phyloP scores from a whole-genome alignment of 2,888 invertebrate species.

The Lobophora halterata region DNA sequence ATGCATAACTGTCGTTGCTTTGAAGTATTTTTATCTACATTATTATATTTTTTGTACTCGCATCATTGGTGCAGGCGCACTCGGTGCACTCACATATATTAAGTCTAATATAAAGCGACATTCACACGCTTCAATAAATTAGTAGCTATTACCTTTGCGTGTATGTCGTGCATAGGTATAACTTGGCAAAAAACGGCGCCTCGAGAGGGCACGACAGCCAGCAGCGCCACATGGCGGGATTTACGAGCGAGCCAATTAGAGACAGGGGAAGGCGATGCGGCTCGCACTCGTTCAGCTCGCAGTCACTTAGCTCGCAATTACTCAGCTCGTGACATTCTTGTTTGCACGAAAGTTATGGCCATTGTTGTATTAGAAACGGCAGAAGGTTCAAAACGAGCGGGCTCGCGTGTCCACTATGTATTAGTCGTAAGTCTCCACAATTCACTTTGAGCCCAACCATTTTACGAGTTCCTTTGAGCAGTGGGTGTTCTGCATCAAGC shows the following conservation, averaged over 20 bases:
- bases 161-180: slow-evolving; percentile 12
- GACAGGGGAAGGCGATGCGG: no score
- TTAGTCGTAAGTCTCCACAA: no score
- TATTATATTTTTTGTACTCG: not conserved
- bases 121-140: slow-evolving; percentile 18
- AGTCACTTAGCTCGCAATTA: not conserved
- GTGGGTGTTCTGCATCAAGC: no score
- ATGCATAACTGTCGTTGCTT: no score
- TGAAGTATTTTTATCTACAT: no score
- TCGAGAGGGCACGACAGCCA: not conserved
- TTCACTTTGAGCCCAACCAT: no score
- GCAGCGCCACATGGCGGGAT: slow-evolving; percentile 11
- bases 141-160: slow-evolving; percentile 24
- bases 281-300: not conserved
- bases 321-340: no score
- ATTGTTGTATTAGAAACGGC: no score
- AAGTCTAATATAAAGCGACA: slow-evolving; percentile 12
- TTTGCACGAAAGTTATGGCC: no score
- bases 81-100: slow-evolving; percentile 16
- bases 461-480: no score
- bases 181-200: slow-evolving; percentile 21
- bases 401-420: no score
- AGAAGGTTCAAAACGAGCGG: no score
- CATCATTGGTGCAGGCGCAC: not conserved
- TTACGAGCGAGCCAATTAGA: slow-evolving; percentile 17